A percentile compares a stretch with the other conserved stretches of the same genome.
Evolutionary conservation across 2,888 invertebrate genomes (phyloP).

Genomic region (Polyploca ridens): DNA sequence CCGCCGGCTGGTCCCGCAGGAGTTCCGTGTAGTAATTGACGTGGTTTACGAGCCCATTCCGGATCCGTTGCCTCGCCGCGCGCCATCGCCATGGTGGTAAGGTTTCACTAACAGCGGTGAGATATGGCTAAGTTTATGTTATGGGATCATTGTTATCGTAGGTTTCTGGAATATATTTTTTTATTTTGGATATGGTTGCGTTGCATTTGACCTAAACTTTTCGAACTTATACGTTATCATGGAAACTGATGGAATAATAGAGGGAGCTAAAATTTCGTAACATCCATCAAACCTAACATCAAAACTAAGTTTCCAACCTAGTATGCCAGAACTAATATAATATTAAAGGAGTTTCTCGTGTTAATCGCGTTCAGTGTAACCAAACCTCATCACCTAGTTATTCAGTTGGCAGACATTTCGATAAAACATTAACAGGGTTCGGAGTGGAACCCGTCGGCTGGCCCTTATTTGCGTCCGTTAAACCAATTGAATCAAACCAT

Average conservation of each 20-base stretch:
- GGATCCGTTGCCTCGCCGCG: neutral
- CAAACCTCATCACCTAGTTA: constrained; percentile 2
- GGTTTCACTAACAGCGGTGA: neutral
- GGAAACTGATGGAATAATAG: too few species aligned
- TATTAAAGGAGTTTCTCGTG: neutral
- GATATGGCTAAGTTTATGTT: neutral
- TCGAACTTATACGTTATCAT: too few species aligned
- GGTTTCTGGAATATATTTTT: neutral
- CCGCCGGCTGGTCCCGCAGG: constrained; percentile 30
- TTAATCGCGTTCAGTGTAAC: neutral
- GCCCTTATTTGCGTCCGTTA: constrained; percentile 1
- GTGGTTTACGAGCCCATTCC: constrained; percentile 45
- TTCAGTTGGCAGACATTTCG: neutral
- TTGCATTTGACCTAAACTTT: too few species aligned
- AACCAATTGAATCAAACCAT: constrained; percentile 3
- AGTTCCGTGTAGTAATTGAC: constrained; percentile 49
- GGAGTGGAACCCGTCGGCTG: neutral
- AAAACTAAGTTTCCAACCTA: neutral
- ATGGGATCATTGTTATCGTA: neutral
- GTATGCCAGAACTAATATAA: neutral
- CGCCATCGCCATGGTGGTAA: neutral
- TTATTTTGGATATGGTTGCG: neutral
- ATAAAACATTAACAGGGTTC: constrained; percentile 2
- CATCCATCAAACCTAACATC: too few species aligned
- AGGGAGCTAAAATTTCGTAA: too few species aligned